A percentile compares a stretch with the other conserved stretches of the same genome.
These are phyloP conservation scores for Caenorhabditis inopinata DNA, from an alignment of 1,140 invertebrate genomes.

Conservation along the genomic window DNA sequence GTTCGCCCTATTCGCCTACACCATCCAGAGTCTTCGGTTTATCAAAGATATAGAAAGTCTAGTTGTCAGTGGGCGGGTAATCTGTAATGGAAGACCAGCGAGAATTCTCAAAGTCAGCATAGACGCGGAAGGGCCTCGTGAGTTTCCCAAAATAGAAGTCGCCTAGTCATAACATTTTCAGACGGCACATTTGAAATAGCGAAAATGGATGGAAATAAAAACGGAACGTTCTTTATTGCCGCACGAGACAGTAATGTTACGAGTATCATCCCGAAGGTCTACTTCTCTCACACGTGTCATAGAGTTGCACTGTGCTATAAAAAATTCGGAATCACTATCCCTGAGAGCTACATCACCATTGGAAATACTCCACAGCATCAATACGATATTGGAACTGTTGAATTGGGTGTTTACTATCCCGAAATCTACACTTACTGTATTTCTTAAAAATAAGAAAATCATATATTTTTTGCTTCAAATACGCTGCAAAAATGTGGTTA, in stretches of 20 bases:
- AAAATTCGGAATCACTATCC: conserved; percentile 19
- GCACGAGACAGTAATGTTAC: not conserved
- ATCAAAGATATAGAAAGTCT: conserved; percentile 45
- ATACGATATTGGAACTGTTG: conserved; percentile 32
- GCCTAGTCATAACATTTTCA: not conserved
- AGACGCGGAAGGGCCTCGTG: conserved; percentile 55
- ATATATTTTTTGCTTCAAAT: not conserved
- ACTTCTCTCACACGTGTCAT: conserved; percentile 18
- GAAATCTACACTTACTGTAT: conserved; percentile 9
- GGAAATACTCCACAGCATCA: not conserved
- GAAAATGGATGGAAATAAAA: not conserved
- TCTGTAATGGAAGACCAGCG: conserved; percentile 55
- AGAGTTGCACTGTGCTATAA: conserved; percentile 1
- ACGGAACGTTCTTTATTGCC: not conserved
- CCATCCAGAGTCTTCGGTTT: not conserved
- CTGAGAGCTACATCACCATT: not conserved
- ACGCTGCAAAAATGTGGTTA: too few species aligned
- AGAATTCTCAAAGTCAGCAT: conserved; percentile 58
- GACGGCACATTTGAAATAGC: conserved; percentile 6
- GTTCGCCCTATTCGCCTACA: not conserved
- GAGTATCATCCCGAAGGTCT: conserved; percentile 20
- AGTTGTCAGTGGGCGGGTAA: conserved; percentile 55
- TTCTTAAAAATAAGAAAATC: not conserved
- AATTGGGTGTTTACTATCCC: conserved; percentile 1
- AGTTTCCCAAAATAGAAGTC: not conserved